A percentile compares a stretch with the other conserved stretches of the same genome.
phyloP scores from a whole-genome alignment of 2,888 invertebrate species.

The Epirrhoe alternata region DNA sequence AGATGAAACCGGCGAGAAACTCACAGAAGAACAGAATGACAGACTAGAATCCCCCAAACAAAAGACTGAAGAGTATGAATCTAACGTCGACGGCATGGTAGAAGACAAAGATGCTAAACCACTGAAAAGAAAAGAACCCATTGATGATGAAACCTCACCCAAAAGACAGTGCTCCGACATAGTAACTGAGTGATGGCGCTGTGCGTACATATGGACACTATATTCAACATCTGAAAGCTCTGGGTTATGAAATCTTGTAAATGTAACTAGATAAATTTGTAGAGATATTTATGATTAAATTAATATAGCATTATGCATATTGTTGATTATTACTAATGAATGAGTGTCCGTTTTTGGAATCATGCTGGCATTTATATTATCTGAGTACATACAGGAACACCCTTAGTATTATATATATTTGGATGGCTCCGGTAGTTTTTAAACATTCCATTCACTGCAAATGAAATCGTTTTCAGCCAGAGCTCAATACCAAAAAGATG shows the following conservation, averaged over 20 bases:
- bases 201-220: constrained; percentile 49
- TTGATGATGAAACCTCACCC: constrained; percentile 67
- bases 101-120: constrained; percentile 59
- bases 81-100: constrained; percentile 56
- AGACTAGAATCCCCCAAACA: constrained; percentile 57
- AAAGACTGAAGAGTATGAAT: constrained; percentile 63
- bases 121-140: constrained; percentile 71
- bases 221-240: constrained; percentile 62
- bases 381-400: constrained; percentile 56
- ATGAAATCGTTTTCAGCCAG: constrained; percentile 63
- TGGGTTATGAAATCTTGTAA: constrained; percentile 61
- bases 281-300: constrained; percentile 75
- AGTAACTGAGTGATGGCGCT: constrained; percentile 65
- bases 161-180: constrained; percentile 78
- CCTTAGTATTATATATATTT: constrained; percentile 50
- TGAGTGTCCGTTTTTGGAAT: constrained; percentile 53
- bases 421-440: constrained; percentile 54
- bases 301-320: constrained; percentile 66
- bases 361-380: constrained; percentile 52
- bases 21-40: constrained; percentile 50
- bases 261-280: constrained; percentile 64
- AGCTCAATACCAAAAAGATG: constrained; percentile 79
- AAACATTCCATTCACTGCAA: constrained; percentile 74
- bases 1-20: constrained; percentile 61
- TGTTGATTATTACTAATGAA: constrained; percentile 65